Conservation (phyloP, 2,888 invertebrate species). For the Argynnis bischoffii region DNA sequence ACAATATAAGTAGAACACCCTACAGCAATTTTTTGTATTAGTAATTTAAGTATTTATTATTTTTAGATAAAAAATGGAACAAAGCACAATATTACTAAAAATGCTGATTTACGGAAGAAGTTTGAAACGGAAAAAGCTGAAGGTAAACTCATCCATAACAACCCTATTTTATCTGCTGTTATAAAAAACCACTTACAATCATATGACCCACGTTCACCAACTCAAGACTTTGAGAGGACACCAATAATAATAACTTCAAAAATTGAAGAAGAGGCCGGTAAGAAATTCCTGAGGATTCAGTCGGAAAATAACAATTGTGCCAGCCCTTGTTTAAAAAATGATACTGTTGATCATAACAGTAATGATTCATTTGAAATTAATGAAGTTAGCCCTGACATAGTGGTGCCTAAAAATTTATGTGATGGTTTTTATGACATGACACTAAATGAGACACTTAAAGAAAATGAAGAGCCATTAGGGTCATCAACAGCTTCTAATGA, state of each 20-base stretch:
- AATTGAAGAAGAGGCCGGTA: constrained; percentile 46
- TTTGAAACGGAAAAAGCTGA: constrained; percentile 68
- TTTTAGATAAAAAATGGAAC: constrained; percentile 67
- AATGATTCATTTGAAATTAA: constrained; percentile 55
- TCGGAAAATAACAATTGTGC: constrained; percentile 41
- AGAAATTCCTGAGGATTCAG: constrained; percentile 43
- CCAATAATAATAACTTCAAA: constrained; percentile 73
- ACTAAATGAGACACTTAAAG: constrained; percentile 65
- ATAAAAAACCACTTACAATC: constrained; percentile 76
- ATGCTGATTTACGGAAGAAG: constrained; percentile 73
- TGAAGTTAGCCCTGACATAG: constrained; percentile 55
- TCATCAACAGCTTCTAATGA: constrained; percentile 73
- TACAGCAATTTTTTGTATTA: too few relatives aligned
- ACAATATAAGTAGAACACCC: too few relatives aligned
- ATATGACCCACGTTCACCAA: constrained; percentile 83
- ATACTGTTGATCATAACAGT: constrained; percentile 47
- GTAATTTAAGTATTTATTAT: constrained; percentile 31
- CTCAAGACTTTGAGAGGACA: constrained; percentile 83
- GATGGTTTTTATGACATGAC: constrained; percentile 65
- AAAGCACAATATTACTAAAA: constrained; percentile 77
- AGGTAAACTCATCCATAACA: constrained; percentile 69
- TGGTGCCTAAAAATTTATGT: constrained; percentile 69
- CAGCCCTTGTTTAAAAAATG: constrained; percentile 56
- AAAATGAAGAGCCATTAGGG: constrained; percentile 62
- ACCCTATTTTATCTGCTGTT: constrained; percentile 74